These are phyloP conservation scores for Torymus tubicola DNA, from an alignment of 2,888 invertebrate genomes.

Conservation along the genomic window DNA sequence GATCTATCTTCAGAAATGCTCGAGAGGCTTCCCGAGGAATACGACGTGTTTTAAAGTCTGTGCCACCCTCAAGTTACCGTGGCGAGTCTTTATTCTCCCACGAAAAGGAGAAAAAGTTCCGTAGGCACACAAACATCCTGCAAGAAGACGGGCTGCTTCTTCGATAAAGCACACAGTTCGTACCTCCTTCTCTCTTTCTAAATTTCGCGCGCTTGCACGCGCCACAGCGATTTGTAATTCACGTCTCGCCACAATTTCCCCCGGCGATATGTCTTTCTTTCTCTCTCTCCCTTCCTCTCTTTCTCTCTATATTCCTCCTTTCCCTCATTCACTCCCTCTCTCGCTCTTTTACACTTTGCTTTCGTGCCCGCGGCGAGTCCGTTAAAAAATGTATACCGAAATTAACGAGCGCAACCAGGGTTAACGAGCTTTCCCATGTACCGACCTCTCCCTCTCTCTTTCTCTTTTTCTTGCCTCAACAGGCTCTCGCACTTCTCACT, in stretches of 20 bases:
- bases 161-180: neutral
- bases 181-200: slow-evolving; percentile 15
- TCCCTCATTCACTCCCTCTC: neutral
- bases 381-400: slow-evolving; percentile 49
- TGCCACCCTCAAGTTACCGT: neutral
- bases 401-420: slow-evolving; percentile 44
- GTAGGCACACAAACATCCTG: neutral
- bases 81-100: neutral
- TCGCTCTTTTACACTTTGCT: slow-evolving; percentile 13
- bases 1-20: slow-evolving; percentile 21
- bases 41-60: neutral
- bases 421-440: slow-evolving; percentile 1
- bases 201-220: slow-evolving; percentile 26
- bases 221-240: slow-evolving; percentile 45
- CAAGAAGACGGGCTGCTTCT: neutral
- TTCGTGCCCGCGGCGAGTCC: slow-evolving; percentile 18
- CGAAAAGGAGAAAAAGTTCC: neutral
- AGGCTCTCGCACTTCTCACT: slow-evolving; percentile 23
- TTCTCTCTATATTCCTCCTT: neutral
- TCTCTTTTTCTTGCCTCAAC: slow-evolving; percentile 7
- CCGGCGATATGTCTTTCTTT: slow-evolving; percentile 26
- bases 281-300: neutral
- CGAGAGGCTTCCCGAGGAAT: slow-evolving; percentile 3
- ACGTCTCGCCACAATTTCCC: slow-evolving; percentile 42
- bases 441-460: neutral